Base-by-base conservation (phyloP, 2,888 invertebrate genomes). In the Cerceris rybyensis region DNA sequence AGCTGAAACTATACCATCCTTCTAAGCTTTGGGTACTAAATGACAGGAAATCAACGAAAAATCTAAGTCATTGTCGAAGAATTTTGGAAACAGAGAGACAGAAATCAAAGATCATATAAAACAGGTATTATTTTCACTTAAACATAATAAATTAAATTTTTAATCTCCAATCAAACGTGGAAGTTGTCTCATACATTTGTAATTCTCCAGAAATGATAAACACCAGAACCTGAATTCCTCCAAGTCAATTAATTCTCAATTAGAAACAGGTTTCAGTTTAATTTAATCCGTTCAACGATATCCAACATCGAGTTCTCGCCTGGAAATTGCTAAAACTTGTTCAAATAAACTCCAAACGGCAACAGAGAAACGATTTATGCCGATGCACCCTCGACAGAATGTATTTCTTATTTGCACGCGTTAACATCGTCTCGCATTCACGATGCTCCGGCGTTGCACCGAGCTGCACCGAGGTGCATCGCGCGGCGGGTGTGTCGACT, bases 341-440 rank as follows among this genome's bases (percentile, higher is more conserved):
- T 82, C 75, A 65, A 49, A 64, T 43, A 43, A 54, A 39, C 63
- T 52, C 58, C 60, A 54, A 52, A 57, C 8, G 60, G 57, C 83
- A 83, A 83, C 81, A 67, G 70, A 65, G 50, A 66, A 75, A 52
- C 71, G 74, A 83, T 81, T 83, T 81, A 83, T 78, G 71, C 42
- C 11, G 55, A 9, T 46, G 60, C 60, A 64, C 2, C 59, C 60
- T 46, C 55, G 52, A 42, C 46, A 55, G 17, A 60, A 69, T 70
- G 76, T 66, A 75, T 76, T 7, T n/a, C 54, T 7, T 60, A 69
- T 66, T 70, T 70, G 43, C 28, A 60, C 7, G 55, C 61, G 69
- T 71, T 71, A 71, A 75, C 78, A 80, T 75, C 70, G 73, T 70
- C 64, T 69, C n/a, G 6, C 50, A 50, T n/a, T 11, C 46, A n/a